Evolutionary conservation across 2,113 vertebrate genomes (phyloP), one percentile per base, ranked within the genome.

Genomic region (Catharus fuscescens): DNA sequence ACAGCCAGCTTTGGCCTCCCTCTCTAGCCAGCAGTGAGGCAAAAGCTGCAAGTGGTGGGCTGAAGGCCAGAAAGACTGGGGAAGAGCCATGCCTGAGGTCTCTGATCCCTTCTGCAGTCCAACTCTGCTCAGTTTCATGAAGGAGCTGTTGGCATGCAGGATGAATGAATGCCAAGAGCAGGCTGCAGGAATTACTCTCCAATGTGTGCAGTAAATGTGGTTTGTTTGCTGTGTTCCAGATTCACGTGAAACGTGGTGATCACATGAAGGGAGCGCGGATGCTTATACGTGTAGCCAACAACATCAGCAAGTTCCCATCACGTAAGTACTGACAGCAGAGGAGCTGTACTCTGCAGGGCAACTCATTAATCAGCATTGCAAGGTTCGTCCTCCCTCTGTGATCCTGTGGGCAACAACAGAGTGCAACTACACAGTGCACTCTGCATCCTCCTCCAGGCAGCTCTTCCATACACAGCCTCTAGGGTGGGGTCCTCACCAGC

Each of bases 221-320:
- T 4, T 3, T 29, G 31, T 62, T 80, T 87, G 23, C 57, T 89
- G 69, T 86, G 3, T 98, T 98, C 84, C 95, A 99, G 99, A 98
- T 98, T 73, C 98, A 99, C 3, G 98, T 99, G n/a, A 99, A 98
- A 94, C 98, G 98, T 53, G 98, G 98, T 29, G 99, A 99, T 81
- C 99, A 99, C 70, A 94, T 99, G 81, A 99, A 99, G 93, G 99
- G 98, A 54, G 99, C 99, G 0, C 99, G 99, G 16, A 98, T 99
- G 99, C 99, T 99, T 4, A 99, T 99, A 44, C 98, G 99, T 2
- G 99, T 99, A 19, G 99, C 99, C 95, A 99, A 99, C 98, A 99
- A 99, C 91, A 99, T 99, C 93, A 99, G 99, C 99, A 99, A 98
- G 89, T 99, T 99, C 80, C 99, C 99, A 1, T 98, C 98, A 21